Conservation (phyloP, 1,140 invertebrate genomes). For the Neodiprion pinetum region DNA sequence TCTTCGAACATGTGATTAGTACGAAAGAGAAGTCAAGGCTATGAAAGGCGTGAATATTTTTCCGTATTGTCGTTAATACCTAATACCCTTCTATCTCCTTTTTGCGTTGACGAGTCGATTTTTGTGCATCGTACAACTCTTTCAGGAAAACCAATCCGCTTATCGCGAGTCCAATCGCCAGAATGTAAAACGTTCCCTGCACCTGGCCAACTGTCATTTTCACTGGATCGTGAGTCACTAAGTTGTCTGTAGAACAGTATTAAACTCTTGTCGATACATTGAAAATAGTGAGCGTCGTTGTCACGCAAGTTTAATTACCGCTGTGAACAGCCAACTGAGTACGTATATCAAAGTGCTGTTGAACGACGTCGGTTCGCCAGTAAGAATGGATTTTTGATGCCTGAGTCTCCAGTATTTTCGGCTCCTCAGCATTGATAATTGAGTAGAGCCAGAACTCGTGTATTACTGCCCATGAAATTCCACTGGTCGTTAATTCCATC, state of each 20-base stretch:
- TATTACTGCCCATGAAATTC: constrained; percentile 64
- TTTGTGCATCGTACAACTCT: background rate
- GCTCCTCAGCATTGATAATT: constrained; percentile 57
- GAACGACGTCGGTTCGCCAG: constrained; percentile 43
- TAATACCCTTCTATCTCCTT: background rate
- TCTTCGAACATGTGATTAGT: no score
- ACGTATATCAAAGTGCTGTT: constrained; percentile 7
- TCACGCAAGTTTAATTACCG: background rate
- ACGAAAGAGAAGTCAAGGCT: background rate
- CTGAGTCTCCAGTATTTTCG: constrained; percentile 42
- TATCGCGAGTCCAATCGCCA: background rate
- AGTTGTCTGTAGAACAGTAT: background rate
- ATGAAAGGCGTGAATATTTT: background rate
- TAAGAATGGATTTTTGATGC: constrained; percentile 43
- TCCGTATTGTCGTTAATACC: no score
- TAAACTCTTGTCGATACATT: background rate
- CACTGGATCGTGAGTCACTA: background rate
- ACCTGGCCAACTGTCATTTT: constrained; percentile 12
- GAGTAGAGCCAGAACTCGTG: constrained; percentile 67
- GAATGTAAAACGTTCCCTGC: constrained; percentile 13
- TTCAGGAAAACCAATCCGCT: background rate
- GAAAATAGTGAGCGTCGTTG: background rate
- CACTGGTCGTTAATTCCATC: constrained; percentile 59
- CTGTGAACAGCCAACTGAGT: constrained; percentile 7
- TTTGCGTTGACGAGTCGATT: background rate